Percentiles rank a stretch among this genome's conserved stretches.
Evolutionary conservation across 2,113 vertebrate species (phyloP).

Genomic region (Nerophis ophidion): DNA sequence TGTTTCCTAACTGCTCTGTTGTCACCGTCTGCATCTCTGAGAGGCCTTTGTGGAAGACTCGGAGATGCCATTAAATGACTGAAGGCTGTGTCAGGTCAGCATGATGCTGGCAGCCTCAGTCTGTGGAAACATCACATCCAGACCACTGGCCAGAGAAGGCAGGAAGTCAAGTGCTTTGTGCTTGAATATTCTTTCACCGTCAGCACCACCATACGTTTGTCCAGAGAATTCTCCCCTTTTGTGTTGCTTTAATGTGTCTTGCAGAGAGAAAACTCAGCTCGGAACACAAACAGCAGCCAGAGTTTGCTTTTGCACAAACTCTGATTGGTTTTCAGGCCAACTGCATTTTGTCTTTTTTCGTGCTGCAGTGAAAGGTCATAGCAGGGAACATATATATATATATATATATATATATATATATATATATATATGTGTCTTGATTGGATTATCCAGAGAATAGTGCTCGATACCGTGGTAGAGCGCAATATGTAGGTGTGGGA

Average conservation of each 20-base stretch:
- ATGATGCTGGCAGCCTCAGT: too few relatives aligned
- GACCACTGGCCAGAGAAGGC: conserved; percentile 24
- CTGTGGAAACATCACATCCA: conserved; percentile 15
- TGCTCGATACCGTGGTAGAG: too few relatives aligned
- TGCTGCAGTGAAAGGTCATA: conserved; percentile 22
- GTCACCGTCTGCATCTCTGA: conserved; percentile 26
- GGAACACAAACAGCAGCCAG: conserved; percentile 18
- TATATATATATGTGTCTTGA: too few relatives aligned
- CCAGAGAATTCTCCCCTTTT: conserved; percentile 45
- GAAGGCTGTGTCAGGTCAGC: conserved; percentile 44
- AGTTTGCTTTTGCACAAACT: conserved; percentile 26
- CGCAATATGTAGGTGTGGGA: too few relatives aligned
- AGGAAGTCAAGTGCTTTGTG: conserved; percentile 32
- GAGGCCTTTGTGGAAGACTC: conserved; percentile 21
- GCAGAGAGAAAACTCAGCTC: conserved; percentile 17
- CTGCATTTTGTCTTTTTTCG: conserved; percentile 38
- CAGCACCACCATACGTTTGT: conserved; percentile 16
- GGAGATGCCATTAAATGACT: conserved; percentile 33
- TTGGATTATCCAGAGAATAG: too few relatives aligned
- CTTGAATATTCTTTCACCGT: conserved; percentile 47
- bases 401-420: too few relatives aligned
- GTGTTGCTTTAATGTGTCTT: conserved; percentile 41
- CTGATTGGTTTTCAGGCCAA: conserved; percentile 32
- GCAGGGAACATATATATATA: conserved; percentile 26
- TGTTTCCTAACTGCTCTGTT: conserved; percentile 43